Evolutionary conservation across 1,140 invertebrate species (phyloP), one percentile per base, ranked within the genome.

Genomic region (Drosophila persimilis): DNA sequence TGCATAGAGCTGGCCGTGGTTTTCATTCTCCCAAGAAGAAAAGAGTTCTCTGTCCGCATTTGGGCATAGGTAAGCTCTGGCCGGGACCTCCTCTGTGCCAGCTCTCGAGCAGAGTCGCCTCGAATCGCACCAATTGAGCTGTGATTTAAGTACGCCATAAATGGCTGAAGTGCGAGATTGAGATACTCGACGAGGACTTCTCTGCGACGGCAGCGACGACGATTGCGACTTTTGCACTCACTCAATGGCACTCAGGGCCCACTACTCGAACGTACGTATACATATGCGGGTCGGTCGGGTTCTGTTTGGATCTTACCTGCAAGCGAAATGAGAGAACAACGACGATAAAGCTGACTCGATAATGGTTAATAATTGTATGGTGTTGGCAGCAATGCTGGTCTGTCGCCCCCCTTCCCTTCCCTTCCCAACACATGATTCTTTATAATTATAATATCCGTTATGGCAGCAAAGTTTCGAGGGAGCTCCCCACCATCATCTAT

Each of bases 371-470:
- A 57, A 53, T 69, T 57, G 69, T 73, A 70, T 44, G 69, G 47
- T 51, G 26, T 46, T 7, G 11, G 15, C 29, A 22, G 41, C 29
- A 45, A 73, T 51, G 67, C 70, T 73, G 67, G 67, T 22, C 17
- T 24, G 24, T 13, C 6, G 13, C 3, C 6, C 0, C 31, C 31
- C 17, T 3, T 4, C 22, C 22, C 22, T 4, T 24, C 22, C 22
- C 22, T 26, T 26, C 5, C 5, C 3, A 5, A 41, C 39, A 39
- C 51, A 41, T 46, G 8, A 41, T 51, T 46, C 48, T 73, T 55
- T 46, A 63, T 73, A 73, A 83, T 83, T 79, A 61, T 46, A n/a
- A 79, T 79, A 83, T 83, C 78, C 73, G 80, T 55, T 80, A 56
- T 53, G 55, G 20, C 26, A 17, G 39, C 46, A 31, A 24, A 15